A percentile compares a stretch with the other conserved stretches of the same genome.
These are phyloP conservation scores for Orius insidiosus DNA, from an alignment of 1,140 invertebrate genomes.

Conservation along the genomic window DNA sequence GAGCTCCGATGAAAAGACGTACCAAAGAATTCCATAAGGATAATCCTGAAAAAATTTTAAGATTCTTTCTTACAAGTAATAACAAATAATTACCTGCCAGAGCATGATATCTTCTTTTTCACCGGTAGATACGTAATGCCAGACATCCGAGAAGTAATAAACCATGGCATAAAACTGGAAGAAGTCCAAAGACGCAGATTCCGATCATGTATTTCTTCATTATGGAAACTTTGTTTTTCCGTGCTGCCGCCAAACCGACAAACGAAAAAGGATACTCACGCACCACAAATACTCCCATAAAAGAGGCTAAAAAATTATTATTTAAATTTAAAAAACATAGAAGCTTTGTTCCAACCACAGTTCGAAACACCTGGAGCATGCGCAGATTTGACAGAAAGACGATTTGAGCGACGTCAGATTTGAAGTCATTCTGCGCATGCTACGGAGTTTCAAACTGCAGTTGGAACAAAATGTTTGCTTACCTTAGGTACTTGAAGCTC, in stretches of 20 bases:
- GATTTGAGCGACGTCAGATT: no score
- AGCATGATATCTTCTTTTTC: constrained; percentile 45
- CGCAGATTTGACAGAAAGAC: no score
- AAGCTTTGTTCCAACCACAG: not conserved
- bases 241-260: constrained; percentile 68
- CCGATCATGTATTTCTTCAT: constrained; percentile 71
- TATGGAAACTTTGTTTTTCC: constrained; percentile 59
- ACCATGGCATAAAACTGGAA: constrained; percentile 62
- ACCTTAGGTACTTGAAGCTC: constrained; percentile 81
- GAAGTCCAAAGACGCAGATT: constrained; percentile 55
- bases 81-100: constrained; percentile 59
- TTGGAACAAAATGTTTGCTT: constrained; percentile 21
- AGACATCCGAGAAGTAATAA: constrained; percentile 73
- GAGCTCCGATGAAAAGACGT: constrained; percentile 72
- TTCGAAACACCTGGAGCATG: no score
- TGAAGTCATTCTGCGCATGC: no score
- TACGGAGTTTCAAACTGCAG: no score
- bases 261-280: constrained; percentile 68
- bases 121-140: constrained; percentile 52
- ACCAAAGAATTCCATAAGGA: constrained; percentile 86
- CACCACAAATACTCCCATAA: constrained; percentile 94
- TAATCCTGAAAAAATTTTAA: constrained; percentile 47
- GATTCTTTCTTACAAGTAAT: no score
- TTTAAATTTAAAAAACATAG: not conserved
- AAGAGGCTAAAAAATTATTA: constrained; percentile 40